Evolutionary conservation across 37 sponge, comb jelly and placozoan genomes (phyloP).

Genomic region (Eunapius fragilis): DNA sequence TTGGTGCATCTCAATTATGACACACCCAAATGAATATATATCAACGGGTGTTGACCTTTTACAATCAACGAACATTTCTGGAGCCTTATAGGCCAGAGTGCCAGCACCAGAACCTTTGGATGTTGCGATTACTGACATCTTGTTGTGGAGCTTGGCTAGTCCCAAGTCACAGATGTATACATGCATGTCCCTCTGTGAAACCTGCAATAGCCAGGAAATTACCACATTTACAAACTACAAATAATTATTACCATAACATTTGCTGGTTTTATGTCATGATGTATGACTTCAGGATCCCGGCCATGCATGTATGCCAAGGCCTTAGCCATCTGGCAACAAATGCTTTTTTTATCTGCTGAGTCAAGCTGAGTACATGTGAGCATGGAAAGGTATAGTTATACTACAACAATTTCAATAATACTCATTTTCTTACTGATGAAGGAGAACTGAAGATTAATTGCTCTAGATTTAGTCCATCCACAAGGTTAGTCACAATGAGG

Average conservation of each 20-base stretch:
- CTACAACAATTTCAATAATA: no score
- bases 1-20: constrained; percentile 24
- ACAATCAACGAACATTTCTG: constrained; percentile 25
- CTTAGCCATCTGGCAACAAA: constrained; percentile 21
- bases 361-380: neutral
- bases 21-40: constrained; percentile 34
- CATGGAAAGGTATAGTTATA: neutral
- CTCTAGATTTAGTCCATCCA: constrained; percentile 30
- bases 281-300: constrained; percentile 37
- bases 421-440: neutral
- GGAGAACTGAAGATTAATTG: constrained; percentile 4
- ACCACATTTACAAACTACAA: neutral
- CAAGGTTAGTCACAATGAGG: constrained; percentile 25
- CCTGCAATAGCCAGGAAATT: constrained; percentile 4
- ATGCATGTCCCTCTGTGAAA: neutral
- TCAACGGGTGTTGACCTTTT: constrained; percentile 22
- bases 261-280: constrained; percentile 47
- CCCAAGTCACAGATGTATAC: constrained; percentile 54
- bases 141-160: constrained; percentile 7
- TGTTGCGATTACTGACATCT: constrained; percentile 12
- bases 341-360: neutral
- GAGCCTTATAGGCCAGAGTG: constrained; percentile 38
- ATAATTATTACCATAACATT: constrained; percentile 38
- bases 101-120: constrained; percentile 13
- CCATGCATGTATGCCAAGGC: constrained; percentile 43